A percentile compares a stretch with the other conserved stretches of the same genome.
Conservation (phyloP, 2,888 invertebrate species). For the Tenthredo amoena region DNA sequence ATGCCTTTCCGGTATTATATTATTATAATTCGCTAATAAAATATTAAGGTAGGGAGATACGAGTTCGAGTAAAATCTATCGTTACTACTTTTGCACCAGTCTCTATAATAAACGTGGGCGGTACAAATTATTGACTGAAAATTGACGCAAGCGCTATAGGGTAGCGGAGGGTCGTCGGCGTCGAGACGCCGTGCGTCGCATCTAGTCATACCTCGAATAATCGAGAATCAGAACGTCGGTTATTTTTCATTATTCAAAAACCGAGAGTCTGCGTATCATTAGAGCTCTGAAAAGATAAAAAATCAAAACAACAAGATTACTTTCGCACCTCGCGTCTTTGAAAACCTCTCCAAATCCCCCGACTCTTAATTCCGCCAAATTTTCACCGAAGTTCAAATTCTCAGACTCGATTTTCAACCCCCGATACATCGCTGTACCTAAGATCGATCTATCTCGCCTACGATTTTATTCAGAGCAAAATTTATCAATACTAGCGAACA, state of each 20-base stretch:
- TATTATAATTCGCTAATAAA: background rate
- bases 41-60: background rate
- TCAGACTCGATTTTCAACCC: background rate
- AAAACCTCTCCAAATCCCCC: background rate
- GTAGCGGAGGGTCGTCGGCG: constrained; percentile 50
- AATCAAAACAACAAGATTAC: background rate
- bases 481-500: constrained; percentile 74
- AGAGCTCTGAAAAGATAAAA: background rate
- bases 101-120: constrained; percentile 56
- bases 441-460: constrained; percentile 40
- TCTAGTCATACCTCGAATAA: constrained; percentile 1
- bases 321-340: background rate
- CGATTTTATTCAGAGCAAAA: constrained; percentile 63
- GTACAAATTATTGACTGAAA: constrained; percentile 71
- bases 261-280: background rate
- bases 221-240: constrained; percentile 5
- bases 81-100: constrained; percentile 16
- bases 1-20: background rate
- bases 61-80: background rate
- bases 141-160: constrained; percentile 65
- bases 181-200: constrained; percentile 2
- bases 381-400: background rate
- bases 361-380: background rate
- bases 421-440: constrained; percentile 33
- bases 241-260: background rate